Evolutionary conservation across 1,140 invertebrate genomes (phyloP), one percentile per base, ranked within the genome.

Genomic region (Neodiprion pinetum): DNA sequence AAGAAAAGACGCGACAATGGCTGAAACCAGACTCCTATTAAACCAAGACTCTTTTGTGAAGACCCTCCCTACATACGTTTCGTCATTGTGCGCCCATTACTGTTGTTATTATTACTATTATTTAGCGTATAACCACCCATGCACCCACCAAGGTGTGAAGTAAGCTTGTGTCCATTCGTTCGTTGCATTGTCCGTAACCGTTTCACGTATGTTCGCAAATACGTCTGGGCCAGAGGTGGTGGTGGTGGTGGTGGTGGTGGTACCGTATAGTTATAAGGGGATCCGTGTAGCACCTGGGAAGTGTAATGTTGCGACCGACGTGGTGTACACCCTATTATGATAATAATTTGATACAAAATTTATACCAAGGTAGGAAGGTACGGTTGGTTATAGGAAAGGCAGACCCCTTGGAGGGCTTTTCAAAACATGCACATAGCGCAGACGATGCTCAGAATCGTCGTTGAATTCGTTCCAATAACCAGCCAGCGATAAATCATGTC

Each of bases 281-380:
- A 40, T 40, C 28, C 53, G 78, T 78, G 80, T 80, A 82, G 86
- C 87, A 87, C 87, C 87, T 87, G 81, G 84, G 87, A 87, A 87
- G 87, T 88, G 87, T 88, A 84, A 87, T 80, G 87, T 88, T 88
- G 86, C 87, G 84, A 85, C 86, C 85, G 88, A 88, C 85, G 87
- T 84, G n/a, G 53, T 17, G 53, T 17, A 61, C 53, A 12, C 53
- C n/a, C 82, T 82, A 88, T 88, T 88, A 88, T 86, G 84, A 85
- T 78, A 79, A 88, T 88, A 88, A 88, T 88, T 88, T 88, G 87
- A 88, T 88, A 88, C 85, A 85, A 88, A 88, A 88, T 87, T 85
- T 76, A 81, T 79, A 78, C n/a, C 11, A 9, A 61, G 53, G 53
- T 17, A 40, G 28, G 28, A 3, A 40, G 28, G 28, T 40, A 40